Evolutionary conservation across 2,888 invertebrate genomes (phyloP).

Genomic region (Piscicola geometra): DNA sequence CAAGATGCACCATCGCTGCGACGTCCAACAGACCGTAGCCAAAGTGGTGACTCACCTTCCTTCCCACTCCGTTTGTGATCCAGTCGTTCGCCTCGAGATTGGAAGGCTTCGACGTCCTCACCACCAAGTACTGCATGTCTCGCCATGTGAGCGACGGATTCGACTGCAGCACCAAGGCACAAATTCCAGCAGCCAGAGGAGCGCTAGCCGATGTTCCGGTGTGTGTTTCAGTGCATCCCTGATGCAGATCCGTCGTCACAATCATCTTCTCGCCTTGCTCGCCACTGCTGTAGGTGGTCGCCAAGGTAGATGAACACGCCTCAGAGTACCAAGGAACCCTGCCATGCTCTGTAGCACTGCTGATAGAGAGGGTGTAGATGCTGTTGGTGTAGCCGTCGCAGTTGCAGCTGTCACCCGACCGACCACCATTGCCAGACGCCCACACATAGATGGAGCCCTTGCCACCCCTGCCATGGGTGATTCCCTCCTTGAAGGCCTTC

Average conservation of each 20-base stretch:
- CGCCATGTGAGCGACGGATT: constrained; percentile 85
- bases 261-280: constrained; percentile 67
- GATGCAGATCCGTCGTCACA: constrained; percentile 84
- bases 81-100: constrained; percentile 71
- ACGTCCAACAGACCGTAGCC: constrained; percentile 96
- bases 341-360: constrained; percentile 65
- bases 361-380: constrained; percentile 95
- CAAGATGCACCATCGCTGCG: constrained; percentile 82
- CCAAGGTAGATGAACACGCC: constrained; percentile 93
- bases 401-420: constrained; percentile 86
- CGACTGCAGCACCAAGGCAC: constrained; percentile 60
- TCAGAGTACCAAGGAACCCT: constrained; percentile 87
- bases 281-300: constrained; percentile 95
- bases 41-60: constrained; percentile 84
- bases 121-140: constrained; percentile 97
- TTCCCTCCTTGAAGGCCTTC: constrained; percentile 90
- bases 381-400: constrained; percentile 99
- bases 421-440: constrained; percentile 97
- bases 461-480: constrained; percentile 75
- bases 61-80: constrained; percentile 84
- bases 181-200: constrained; percentile 61
- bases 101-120: constrained; percentile 84
- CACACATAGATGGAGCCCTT: constrained; percentile 97
- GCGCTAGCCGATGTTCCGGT: constrained; percentile 64
- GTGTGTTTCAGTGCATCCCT: constrained; percentile 70